These are phyloP conservation scores for Ceratina calcarata DNA, from an alignment of 1,140 invertebrate species.

Conservation along the genomic window DNA sequence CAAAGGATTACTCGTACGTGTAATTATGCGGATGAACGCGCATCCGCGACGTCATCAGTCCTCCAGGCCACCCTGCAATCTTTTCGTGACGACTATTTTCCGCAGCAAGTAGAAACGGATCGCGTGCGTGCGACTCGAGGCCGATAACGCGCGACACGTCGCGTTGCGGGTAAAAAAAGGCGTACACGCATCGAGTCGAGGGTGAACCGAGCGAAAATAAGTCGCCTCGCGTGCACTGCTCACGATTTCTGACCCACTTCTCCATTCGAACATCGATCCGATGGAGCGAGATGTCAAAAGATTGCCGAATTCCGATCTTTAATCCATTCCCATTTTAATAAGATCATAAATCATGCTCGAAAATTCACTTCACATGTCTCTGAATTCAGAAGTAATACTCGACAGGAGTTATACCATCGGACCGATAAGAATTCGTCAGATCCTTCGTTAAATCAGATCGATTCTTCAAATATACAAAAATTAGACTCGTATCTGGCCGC, in stretches of 20 bases:
- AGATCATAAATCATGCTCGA: too few relatives aligned
- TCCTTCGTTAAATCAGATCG: too few relatives aligned
- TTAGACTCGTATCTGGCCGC: too few relatives aligned
- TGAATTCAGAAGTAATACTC: too few relatives aligned
- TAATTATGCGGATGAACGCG: conserved; percentile 29
- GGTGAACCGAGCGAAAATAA: conserved; percentile 16
- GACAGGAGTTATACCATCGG: too few relatives aligned
- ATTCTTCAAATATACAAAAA: too few relatives aligned
- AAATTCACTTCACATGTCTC: too few relatives aligned
- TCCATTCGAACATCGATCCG: conserved; percentile 10
- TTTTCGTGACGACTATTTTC: neutral
- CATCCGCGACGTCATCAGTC: conserved; percentile 13
- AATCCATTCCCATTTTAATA: too few relatives aligned
- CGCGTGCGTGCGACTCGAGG: conserved; percentile 29
- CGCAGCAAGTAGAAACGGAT: conserved; percentile 15
- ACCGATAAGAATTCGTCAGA: too few relatives aligned
- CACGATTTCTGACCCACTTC: conserved; percentile 37
- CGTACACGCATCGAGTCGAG: conserved; percentile 25
- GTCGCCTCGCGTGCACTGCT: conserved; percentile 33
- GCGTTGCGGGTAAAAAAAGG: neutral
- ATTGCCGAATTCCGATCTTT: neutral
- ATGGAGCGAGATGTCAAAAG: neutral
- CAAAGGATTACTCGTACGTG: neutral
- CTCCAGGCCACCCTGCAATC: too few relatives aligned
- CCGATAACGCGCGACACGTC: conserved; percentile 18